Evolutionary conservation across 2,888 invertebrate species (phyloP), one percentile per base, ranked within the genome.

Genomic region (Drosophila conformis): DNA sequence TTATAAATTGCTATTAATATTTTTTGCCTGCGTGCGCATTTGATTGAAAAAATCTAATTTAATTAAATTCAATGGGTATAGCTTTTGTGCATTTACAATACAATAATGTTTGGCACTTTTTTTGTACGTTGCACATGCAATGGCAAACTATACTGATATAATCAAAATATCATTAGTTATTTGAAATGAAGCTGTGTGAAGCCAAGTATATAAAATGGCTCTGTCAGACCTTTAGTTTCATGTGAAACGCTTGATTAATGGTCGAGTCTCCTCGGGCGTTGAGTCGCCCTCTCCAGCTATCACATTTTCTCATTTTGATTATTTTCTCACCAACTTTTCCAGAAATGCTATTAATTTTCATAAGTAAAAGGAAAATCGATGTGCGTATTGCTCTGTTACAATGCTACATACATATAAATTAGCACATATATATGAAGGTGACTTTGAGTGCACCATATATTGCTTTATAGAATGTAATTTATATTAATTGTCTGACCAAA

Each of bases 341-440:
- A 63, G 68, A 78, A 74, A 81, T 71, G 78, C 78, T 76, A 81
- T 81, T 71, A 81, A 75, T 81, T 78, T 77, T 73, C 73, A 80
- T 74, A 77, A 80, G 73, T 71, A 69, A 78, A 80, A 80, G 69
- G 72, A 69, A 78, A 78, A 73, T 81, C 69, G 73, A 78, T 76
- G 73, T 66, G 53, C 63, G 54, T 35, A 53, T 48, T 46, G 46
- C 27, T 33, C 56, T 60, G 31, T 40, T 42, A 46, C 38, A 21
- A 15, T 21, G n/a, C 21, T 33, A 10, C 35, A 33, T 38, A 38
- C 18, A 11, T 18, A 21, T 21, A 13, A 21, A 2, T 21, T 8
- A 8, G 8, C 21, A 46, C 8, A 46, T 25, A 27, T 18, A n/a
- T 8, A 36, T 36, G 11, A 49, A 59, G 59, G 48, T 49, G 27